A percentile compares a stretch with the other conserved stretches of the same genome.
Conservation (phyloP, 2,888 invertebrate species). For the Sinhomidia bicolor region DNA sequence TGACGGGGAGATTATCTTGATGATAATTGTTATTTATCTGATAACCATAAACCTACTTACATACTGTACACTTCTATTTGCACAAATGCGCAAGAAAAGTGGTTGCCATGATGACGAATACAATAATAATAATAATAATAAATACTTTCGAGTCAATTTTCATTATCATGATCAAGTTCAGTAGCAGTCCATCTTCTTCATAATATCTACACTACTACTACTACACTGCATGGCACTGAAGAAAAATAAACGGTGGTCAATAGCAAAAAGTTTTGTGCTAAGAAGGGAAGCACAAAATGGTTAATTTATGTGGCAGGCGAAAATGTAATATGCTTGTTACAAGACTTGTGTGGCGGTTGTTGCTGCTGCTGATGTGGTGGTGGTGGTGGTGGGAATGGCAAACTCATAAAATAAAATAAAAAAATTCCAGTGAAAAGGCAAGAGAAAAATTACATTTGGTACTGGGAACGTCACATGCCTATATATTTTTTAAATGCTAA, state of each 20-base stretch:
- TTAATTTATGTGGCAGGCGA: slow-evolving; percentile 55
- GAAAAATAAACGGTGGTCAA: slow-evolving; percentile 24
- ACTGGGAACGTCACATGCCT: slow-evolving; percentile 43
- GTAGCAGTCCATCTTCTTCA: not conserved
- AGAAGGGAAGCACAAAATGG: slow-evolving; percentile 52
- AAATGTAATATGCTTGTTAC: slow-evolving; percentile 45
- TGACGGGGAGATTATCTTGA: slow-evolving; percentile 24
- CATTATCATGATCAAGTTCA: slow-evolving; percentile 26
- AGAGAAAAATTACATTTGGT: slow-evolving; percentile 33
- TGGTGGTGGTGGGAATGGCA: slow-evolving; percentile 53
- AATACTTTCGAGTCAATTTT: not conserved
- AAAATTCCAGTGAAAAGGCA: slow-evolving; percentile 58
- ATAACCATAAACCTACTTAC: no score
- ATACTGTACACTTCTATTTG: no score
- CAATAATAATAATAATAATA: not conserved
- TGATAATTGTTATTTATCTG: not conserved
- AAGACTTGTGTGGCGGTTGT: slow-evolving; percentile 33
- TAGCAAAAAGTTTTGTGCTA: not conserved
- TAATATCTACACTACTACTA: no score
- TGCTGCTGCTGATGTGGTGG: not conserved
- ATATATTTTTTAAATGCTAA: not conserved
- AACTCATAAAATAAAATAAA: slow-evolving; percentile 51
- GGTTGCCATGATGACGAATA: not conserved
- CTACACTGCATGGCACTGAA: not conserved
- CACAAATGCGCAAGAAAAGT: not conserved